phyloP scores from a whole-genome alignment of 2,888 invertebrate species.

The Galeopsomyia nigrocyanea region DNA sequence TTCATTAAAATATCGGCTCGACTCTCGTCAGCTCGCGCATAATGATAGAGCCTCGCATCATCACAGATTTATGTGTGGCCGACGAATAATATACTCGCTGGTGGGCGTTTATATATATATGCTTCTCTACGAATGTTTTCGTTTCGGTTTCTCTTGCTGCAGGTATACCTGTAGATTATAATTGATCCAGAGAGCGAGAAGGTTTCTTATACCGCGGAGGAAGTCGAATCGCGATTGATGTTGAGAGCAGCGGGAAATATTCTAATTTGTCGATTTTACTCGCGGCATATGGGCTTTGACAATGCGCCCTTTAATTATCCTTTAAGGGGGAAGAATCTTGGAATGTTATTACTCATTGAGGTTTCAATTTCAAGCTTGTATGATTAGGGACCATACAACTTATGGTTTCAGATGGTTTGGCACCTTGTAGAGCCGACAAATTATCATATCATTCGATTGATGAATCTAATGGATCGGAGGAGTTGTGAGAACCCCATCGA shows the following conservation, averaged over 20 bases:
- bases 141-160: neutral
- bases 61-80: conserved; percentile 56
- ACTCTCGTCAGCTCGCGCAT: conserved; percentile 56
- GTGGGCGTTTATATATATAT: conserved; percentile 28
- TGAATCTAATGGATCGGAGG: neutral
- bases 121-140: neutral
- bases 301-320: conserved; percentile 39
- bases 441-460: conserved; percentile 13
- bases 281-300: conserved; percentile 13
- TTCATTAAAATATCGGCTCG: conserved; percentile 62
- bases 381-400: conserved; percentile 23
- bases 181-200: conserved; percentile 20
- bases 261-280: conserved; percentile 34
- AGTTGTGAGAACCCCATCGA: too few species aligned
- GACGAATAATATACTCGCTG: conserved; percentile 21
- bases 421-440: conserved; percentile 6
- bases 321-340: too few species aligned
- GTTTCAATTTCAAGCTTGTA: neutral
- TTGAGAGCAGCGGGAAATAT: neutral
- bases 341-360: too few species aligned
- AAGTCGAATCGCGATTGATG: neutral
- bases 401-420: conserved; percentile 15
- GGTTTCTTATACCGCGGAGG: neutral
- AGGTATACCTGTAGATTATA: neutral
- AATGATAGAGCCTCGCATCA: conserved; percentile 57